Conservation (phyloP, 92 coral and sea anemone species). For the Siderastrea siderea region DNA sequence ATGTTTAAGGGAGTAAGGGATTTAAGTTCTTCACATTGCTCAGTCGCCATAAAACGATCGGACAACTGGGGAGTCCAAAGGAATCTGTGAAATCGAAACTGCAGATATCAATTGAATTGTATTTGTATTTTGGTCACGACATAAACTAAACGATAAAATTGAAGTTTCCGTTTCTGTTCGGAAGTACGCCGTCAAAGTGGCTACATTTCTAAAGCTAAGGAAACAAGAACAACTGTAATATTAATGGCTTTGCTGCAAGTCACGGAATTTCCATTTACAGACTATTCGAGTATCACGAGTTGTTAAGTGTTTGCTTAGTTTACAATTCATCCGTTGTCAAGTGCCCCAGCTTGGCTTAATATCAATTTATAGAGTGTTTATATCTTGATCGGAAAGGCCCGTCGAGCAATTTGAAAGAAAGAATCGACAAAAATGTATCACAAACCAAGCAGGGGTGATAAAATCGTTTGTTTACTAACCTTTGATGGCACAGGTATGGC, state of each 20-base stretch:
- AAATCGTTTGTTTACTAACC: conserved; percentile 13
- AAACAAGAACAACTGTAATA: neutral
- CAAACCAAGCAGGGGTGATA: neutral
- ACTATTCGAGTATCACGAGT: neutral
- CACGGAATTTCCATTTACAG: neutral
- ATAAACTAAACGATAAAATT: neutral
- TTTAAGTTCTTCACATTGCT: too few species aligned
- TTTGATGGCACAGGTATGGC: conserved; percentile 31
- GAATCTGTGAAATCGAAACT: too few species aligned
- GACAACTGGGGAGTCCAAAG: too few species aligned
- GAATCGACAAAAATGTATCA: neutral
- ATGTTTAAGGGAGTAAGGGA: too few species aligned
- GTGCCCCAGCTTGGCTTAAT: neutral
- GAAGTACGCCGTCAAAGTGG: neutral
- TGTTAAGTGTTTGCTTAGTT: neutral
- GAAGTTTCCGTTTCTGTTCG: neutral
- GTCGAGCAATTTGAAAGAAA: neutral
- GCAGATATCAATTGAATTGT: too few species aligned
- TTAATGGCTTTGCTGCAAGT: neutral
- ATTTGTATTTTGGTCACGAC: neutral
- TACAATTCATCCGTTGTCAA: conserved; percentile 45
- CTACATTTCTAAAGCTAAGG: neutral
- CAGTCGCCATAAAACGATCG: too few species aligned
- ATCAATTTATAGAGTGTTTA: neutral
- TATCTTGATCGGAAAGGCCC: neutral